Evolutionary conservation across 2,797 vertebrate genomes (phyloP).

Genomic region (Pantherophis alleghaniensis): DNA sequence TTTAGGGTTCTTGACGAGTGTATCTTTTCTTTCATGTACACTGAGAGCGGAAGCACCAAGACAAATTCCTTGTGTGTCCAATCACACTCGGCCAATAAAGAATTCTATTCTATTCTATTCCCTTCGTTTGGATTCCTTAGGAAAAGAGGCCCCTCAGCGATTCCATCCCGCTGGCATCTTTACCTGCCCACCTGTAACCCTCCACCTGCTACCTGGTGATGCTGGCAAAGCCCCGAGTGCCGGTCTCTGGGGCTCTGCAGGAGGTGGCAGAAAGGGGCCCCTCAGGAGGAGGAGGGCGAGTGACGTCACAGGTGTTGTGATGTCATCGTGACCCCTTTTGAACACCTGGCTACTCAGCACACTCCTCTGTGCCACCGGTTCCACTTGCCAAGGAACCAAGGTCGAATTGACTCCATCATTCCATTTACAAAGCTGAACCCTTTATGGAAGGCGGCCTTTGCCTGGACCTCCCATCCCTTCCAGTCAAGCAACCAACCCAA

Average conservation of each 20-base stretch:
- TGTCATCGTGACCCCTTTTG: not conserved
- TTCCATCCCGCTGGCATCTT: not conserved
- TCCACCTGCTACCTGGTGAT: accelerated
- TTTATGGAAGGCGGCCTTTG: not conserved
- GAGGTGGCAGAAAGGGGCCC: accelerated
- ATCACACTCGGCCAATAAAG: too few species aligned
- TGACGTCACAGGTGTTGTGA: not conserved
- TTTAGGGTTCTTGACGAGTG: too few species aligned
- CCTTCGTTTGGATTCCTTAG: accelerated
- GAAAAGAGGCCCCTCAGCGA: not conserved
- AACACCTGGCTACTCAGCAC: not conserved
- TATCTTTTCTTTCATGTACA: too few species aligned
- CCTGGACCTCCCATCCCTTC: not conserved
- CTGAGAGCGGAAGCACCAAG: too few species aligned
- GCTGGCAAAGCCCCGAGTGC: accelerated
- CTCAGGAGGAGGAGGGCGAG: not conserved
- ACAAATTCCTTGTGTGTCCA: too few species aligned
- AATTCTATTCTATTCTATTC: too few species aligned
- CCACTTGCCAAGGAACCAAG: not conserved
- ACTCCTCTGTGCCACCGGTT: accelerated
- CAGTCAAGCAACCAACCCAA: not conserved
- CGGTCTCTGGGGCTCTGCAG: not conserved
- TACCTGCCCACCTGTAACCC: not conserved
- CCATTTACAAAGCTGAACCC: not conserved
- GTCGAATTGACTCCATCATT: not conserved